These are phyloP conservation scores for Drosophila triauraria DNA, from an alignment of 1,140 invertebrate genomes.

Conservation along the genomic window DNA sequence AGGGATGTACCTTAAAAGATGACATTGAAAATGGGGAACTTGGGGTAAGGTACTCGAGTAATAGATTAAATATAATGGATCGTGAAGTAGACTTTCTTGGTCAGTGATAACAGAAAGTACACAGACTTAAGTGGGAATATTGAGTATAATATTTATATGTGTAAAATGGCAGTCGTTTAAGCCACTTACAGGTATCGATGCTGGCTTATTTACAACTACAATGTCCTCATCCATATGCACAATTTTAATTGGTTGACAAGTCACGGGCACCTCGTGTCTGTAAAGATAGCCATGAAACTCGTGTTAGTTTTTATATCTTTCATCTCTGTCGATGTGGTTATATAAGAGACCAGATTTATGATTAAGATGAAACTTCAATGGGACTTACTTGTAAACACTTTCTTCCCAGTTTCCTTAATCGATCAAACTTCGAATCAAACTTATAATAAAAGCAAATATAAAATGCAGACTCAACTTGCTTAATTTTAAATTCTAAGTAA, in stretches of 20 bases:
- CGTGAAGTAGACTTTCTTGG: constrained; percentile 14
- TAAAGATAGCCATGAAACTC: constrained; percentile 85
- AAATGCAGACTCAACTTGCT: neutral
- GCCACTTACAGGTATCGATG: constrained; percentile 98
- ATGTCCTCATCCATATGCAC: constrained; percentile 99
- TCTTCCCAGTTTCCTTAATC: neutral
- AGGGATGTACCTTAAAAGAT: constrained; percentile 94
- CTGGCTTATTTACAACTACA: constrained; percentile 99
- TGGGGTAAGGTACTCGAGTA: neutral
- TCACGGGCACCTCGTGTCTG: constrained; percentile 99
- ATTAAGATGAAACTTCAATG: neutral
- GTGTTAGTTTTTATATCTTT: constrained; percentile 40
- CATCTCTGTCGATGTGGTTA: constrained; percentile 21
- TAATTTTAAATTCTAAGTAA: neutral
- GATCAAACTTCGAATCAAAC: neutral
- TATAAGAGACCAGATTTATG: constrained; percentile 15
- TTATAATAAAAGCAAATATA: neutral
- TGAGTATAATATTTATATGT: constrained; percentile 1
- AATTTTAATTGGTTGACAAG: constrained; percentile 96
- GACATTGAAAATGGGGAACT: neutral
- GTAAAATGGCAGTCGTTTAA: constrained; percentile 89
- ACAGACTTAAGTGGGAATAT: constrained; percentile 2
- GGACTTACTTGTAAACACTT: constrained; percentile 1
- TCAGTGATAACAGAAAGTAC: constrained; percentile 14
- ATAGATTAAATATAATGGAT: neutral